Base-by-base conservation (phyloP, 1,140 invertebrate genomes). In the Babylonia areolata region DNA sequence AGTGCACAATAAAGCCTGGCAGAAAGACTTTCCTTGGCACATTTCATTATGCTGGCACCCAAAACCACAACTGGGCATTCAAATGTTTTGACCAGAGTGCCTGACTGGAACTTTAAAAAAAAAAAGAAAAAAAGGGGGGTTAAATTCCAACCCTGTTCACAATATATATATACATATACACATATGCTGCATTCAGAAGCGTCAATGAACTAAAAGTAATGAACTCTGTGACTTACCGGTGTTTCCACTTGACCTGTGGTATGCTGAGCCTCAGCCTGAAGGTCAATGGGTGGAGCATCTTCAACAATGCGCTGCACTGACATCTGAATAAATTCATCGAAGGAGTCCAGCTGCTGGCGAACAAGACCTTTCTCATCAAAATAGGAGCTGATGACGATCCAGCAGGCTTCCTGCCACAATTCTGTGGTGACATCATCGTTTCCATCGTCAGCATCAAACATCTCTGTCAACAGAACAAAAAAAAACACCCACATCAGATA, bases 281-380 rank as follows among this genome's bases (percentile, higher is more conserved):
- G 95, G 93, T 99, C 99, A 87, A 99, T 99, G 83, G 97, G 97
- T 23, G 98, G 98, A 0, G 99, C 98, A 94, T 99, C 99, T 95
- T 99, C 99, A 2, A 99, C 98, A 94, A 99, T 99, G 89, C 98
- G 95, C 93, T 99, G 99, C 35, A 99, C 98, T 20, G 98, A 99
- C 98, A 99, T 99, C 93, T 99, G 98, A 94, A 99, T 99, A 93
- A 99, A 99, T 95, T 99, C 99, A 95, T 99, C 99, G 95, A 99
- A 99, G 90, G 98, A 99, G 92, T 99, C 99, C 87, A 99, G 95
- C 93, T 99, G 99, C 93, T 99, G 99, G 80, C 99, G 96, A n/a
- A 99, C 99, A 73, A 99, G 95, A 94, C 95, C 99, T 95, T 99
- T 99, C 94, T 99, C 99, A 94, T 99, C 99, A 95, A 99, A 99